phyloP scores from a whole-genome alignment of 2,797 vertebrate genomes.

The Coluber constrictor region DNA sequence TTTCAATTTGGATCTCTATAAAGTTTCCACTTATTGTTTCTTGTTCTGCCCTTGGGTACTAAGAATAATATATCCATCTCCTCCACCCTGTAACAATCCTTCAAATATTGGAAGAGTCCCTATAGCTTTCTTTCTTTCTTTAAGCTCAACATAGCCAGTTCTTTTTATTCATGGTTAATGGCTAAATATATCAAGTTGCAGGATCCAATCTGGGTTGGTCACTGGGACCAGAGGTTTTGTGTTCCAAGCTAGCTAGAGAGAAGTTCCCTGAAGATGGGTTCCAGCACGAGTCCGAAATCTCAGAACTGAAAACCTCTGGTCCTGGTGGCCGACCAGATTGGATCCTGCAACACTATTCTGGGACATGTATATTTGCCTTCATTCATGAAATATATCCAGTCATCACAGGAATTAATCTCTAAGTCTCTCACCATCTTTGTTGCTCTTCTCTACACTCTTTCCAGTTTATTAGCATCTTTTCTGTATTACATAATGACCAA shows the following conservation, averaged over 20 bases:
- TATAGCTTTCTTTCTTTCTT: background rate
- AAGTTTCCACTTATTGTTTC: background rate
- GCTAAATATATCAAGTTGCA: background rate
- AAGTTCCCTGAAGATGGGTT: no score
- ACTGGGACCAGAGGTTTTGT: no score
- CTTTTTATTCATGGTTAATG: background rate
- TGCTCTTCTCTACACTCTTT: background rate
- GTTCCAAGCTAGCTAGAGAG: no score
- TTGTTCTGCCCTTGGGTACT: background rate
- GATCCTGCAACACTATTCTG: no score
- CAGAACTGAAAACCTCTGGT: no score
- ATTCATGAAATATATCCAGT: background rate
- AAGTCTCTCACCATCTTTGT: background rate
- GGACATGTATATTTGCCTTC: no score
- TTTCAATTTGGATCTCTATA: background rate
- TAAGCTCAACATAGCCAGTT: background rate
- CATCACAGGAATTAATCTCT: background rate
- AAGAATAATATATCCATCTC: background rate
- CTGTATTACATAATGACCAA: background rate
- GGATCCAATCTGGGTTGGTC: no score
- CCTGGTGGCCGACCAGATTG: no score
- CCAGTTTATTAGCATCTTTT: background rate
- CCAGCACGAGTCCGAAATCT: no score
- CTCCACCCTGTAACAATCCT: background rate
- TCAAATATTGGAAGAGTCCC: background rate